Evolutionary conservation across 2,113 vertebrate species (phyloP).

Genomic region (Anser brachyrhynchus): DNA sequence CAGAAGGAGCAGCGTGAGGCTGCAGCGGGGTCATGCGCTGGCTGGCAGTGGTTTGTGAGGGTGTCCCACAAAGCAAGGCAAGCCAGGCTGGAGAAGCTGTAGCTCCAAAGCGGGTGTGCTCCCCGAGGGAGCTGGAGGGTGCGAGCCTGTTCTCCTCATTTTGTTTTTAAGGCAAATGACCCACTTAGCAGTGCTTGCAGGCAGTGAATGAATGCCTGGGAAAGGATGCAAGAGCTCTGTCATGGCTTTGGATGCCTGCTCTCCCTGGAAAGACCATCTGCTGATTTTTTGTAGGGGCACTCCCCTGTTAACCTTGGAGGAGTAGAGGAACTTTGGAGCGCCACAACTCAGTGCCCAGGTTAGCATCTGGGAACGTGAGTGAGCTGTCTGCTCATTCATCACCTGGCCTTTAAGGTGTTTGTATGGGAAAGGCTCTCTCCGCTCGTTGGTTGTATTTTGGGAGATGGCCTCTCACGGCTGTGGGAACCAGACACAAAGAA

Average conservation of each 20-base stretch:
- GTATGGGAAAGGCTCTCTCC: neutral
- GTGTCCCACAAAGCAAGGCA: slow-evolving; percentile 45
- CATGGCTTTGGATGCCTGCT: neutral
- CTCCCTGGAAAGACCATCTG: neutral
- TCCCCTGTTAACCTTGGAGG: neutral
- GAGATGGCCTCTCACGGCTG: neutral
- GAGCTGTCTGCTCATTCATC: neutral
- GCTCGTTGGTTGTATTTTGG: neutral
- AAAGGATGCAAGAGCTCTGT: neutral
- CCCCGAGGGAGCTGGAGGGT: accelerated
- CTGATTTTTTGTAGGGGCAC: neutral
- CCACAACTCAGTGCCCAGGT: neutral
- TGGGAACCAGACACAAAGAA: neutral
- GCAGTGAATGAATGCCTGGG: neutral
- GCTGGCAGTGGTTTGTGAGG: neutral
- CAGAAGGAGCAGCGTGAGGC: slow-evolving; percentile 28
- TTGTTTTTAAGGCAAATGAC: neutral
- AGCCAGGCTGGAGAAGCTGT: neutral
- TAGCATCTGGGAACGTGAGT: neutral
- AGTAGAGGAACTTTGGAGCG: neutral
- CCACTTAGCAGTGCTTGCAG: neutral
- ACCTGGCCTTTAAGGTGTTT: neutral
- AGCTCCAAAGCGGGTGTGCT: neutral
- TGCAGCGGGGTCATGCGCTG: neutral
- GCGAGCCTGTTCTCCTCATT: neutral